Conservation (phyloP, 2,113 vertebrate genomes). For the Aythya baeri region DNA sequence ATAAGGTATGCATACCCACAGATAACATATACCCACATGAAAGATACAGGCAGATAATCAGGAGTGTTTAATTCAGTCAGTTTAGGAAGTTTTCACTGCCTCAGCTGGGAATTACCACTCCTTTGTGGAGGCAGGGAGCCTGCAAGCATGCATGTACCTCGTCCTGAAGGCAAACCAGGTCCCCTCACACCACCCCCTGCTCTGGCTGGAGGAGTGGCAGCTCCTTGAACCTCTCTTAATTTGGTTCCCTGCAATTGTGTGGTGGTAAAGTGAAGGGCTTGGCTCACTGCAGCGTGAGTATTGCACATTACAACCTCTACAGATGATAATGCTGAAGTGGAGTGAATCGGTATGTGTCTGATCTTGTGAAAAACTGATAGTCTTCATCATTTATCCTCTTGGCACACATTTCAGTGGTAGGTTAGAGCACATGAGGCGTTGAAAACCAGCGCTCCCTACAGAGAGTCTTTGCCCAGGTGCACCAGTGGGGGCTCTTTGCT, state of each 20-base stretch:
- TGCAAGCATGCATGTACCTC: neutral
- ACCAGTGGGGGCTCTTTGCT: neutral
- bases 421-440: neutral
- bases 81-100: neutral
- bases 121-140: neutral
- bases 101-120: neutral
- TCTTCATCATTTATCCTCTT: neutral
- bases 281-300: neutral
- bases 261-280: neutral
- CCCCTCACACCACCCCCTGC: neutral
- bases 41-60: conserved; percentile 12
- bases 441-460: neutral
- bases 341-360: neutral
- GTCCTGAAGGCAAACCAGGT: neutral
- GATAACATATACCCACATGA: neutral
- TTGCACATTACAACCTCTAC: neutral
- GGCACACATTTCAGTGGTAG: neutral
- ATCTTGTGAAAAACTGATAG: neutral
- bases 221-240: neutral
- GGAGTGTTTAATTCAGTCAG: neutral
- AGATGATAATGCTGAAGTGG: neutral
- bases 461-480: neutral
- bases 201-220: neutral
- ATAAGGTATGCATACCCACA: neutral
- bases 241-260: neutral